A percentile compares a stretch with the other conserved stretches of the same genome.
These are phyloP conservation scores for Galendromus occidentalis DNA, from an alignment of 1,140 invertebrate genomes.

Conservation along the genomic window DNA sequence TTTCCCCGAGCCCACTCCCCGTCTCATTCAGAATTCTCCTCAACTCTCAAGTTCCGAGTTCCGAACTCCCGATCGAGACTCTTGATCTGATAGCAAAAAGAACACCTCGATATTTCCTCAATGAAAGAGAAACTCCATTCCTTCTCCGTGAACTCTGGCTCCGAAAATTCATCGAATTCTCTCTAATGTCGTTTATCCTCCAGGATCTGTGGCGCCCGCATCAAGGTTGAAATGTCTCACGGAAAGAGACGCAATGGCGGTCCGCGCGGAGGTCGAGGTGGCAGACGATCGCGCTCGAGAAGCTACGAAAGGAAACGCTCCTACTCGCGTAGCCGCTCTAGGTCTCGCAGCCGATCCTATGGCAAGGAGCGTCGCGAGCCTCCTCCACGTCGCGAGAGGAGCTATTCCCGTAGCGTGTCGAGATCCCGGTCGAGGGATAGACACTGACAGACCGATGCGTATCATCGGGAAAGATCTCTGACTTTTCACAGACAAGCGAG, in stretches of 20 bases:
- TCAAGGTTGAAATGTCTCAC: slow-evolving; percentile 68
- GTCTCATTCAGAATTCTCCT: no score
- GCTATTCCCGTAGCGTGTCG: not conserved
- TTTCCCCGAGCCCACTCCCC: no score
- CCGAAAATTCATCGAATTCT: not conserved
- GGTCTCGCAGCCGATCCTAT: slow-evolving; percentile 5
- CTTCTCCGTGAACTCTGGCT: not conserved
- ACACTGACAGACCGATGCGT: not conserved
- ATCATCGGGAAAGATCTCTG: no score
- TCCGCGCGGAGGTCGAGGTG: slow-evolving; percentile 29
- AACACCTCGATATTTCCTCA: no score
- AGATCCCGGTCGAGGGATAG: not conserved
- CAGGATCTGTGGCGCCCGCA: slow-evolving; percentile 54
- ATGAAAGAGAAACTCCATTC: no score
- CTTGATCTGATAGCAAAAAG: no score
- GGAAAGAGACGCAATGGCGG: slow-evolving; percentile 52
- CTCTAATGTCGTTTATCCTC: not conserved
- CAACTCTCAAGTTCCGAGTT: no score
- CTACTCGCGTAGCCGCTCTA: not conserved
- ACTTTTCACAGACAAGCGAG: no score
- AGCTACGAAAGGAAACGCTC: not conserved
- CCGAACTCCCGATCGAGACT: no score
- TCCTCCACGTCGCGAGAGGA: not conserved
- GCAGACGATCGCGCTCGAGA: not conserved
- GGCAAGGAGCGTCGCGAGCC: not conserved